Evolutionary conservation across 1,140 invertebrate species (phyloP).

Genomic region (Scaptomyza hsui): DNA sequence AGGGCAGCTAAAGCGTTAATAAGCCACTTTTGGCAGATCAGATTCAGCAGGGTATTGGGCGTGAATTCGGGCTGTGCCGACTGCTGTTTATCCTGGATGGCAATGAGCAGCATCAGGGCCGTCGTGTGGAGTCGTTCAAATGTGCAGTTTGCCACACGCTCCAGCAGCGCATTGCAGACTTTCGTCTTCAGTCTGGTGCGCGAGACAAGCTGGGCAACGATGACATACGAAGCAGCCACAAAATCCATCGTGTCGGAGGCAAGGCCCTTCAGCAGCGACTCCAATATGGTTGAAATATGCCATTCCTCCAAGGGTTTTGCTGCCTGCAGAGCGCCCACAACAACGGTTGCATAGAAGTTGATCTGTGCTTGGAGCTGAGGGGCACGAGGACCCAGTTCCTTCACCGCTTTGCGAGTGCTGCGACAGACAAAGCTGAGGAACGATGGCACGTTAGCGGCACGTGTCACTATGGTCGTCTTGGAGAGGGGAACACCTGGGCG

Average conservation of each 20-base stretch:
- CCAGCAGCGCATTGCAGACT: conserved; percentile 85
- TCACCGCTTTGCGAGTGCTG: conserved; percentile 87
- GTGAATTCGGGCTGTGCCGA: conserved; percentile 54
- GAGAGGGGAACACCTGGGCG: conserved; percentile 89
- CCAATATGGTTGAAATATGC: conserved; percentile 89
- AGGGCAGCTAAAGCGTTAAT: conserved; percentile 45
- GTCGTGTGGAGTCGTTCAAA: conserved; percentile 68
- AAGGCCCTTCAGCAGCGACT: conserved; percentile 88
- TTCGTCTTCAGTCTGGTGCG: conserved; percentile 88
- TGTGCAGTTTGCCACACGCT: conserved; percentile 60
- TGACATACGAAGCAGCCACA: conserved; percentile 89
- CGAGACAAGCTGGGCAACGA: conserved; percentile 88
- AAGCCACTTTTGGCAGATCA: conserved; percentile 72
- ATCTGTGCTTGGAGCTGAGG: conserved; percentile 88
- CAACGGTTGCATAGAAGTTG: conserved; percentile 90
- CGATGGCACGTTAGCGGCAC: conserved; percentile 87
- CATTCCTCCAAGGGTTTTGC: conserved; percentile 86
- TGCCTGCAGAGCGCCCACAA: conserved; percentile 88
- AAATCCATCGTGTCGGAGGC: conserved; percentile 88
- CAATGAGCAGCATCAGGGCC: conserved; percentile 86
- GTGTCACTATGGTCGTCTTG: conserved; percentile 89
- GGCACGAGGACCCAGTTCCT: conserved; percentile 87
- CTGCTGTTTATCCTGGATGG: conserved; percentile 87
- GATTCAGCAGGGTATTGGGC: conserved; percentile 73
- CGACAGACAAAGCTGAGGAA: conserved; percentile 91